phyloP scores from a whole-genome alignment of 1,140 invertebrate genomes.

The Temnothorax nylanderi region DNA sequence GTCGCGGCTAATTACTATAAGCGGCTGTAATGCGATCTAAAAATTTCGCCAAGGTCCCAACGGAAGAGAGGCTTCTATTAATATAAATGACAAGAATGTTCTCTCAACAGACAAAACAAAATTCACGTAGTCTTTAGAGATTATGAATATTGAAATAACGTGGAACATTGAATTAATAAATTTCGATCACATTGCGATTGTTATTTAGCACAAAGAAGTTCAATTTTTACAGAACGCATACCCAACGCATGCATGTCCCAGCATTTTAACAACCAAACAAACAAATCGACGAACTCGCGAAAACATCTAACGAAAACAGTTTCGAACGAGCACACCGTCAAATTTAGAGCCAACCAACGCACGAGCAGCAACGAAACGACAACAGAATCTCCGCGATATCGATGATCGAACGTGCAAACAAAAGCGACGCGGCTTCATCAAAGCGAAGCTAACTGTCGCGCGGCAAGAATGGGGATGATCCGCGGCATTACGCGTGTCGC shows the following conservation, averaged over 20 bases:
- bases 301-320: constrained; percentile 2
- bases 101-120: not conserved
- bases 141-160: not conserved
- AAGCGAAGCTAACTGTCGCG: constrained; percentile 12
- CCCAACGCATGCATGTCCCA: not conserved
- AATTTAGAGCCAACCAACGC: not conserved
- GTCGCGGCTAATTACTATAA: constrained; percentile 46
- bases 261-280: not conserved
- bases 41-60: not conserved
- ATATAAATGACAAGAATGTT: not conserved
- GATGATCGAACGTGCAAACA: constrained; percentile 17
- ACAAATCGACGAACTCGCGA: not conserved
- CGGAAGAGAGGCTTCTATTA: not conserved
- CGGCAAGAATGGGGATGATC: constrained; percentile 16
- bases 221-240: not conserved
- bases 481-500: constrained; percentile 4
- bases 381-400: constrained; percentile 17
- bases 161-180: not conserved
- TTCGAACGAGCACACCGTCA: not conserved
- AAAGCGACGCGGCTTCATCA: not conserved
- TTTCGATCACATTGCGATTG: not conserved
- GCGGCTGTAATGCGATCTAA: constrained; percentile 37
- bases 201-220: not conserved
- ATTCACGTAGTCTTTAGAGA: not conserved
- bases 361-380: not conserved